phyloP scores from a whole-genome alignment of 2,888 invertebrate genomes.

The Philopedon plagiatum region DNA sequence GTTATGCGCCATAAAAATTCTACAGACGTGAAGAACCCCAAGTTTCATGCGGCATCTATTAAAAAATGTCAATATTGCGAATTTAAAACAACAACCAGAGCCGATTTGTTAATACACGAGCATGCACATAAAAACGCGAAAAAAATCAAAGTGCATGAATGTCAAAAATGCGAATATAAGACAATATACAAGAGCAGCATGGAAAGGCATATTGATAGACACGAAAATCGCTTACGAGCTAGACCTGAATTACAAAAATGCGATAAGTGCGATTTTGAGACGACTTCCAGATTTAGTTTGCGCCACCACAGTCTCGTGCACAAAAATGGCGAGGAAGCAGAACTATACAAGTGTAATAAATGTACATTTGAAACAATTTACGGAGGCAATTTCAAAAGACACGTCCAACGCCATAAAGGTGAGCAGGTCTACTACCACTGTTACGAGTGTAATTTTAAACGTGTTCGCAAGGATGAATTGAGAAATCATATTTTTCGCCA shows the following conservation, averaged over 20 bases:
- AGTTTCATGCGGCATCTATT: neutral
- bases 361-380: neutral
- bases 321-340: neutral
- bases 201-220: neutral
- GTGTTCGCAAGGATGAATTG: neutral
- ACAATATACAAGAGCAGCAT: neutral
- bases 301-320: neutral
- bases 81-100: neutral
- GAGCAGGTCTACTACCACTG: neutral
- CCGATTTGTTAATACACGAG: neutral
- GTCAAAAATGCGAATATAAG: neutral
- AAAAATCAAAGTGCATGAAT: neutral
- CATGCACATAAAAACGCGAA: neutral
- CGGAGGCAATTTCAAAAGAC: neutral
- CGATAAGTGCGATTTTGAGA: neutral
- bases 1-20: neutral
- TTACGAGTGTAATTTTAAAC: neutral
- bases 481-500: neutral
- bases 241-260: neutral
- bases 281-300: neutral
- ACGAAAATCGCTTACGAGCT: neutral
- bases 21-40: neutral
- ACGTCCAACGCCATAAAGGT: neutral
- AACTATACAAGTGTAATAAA: neutral
- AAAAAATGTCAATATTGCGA: neutral